Percentiles rank a stretch among this genome's conserved stretches.
Evolutionary conservation across 2,888 invertebrate genomes (phyloP).

Genomic region (Meiosimyza decipiens): DNA sequence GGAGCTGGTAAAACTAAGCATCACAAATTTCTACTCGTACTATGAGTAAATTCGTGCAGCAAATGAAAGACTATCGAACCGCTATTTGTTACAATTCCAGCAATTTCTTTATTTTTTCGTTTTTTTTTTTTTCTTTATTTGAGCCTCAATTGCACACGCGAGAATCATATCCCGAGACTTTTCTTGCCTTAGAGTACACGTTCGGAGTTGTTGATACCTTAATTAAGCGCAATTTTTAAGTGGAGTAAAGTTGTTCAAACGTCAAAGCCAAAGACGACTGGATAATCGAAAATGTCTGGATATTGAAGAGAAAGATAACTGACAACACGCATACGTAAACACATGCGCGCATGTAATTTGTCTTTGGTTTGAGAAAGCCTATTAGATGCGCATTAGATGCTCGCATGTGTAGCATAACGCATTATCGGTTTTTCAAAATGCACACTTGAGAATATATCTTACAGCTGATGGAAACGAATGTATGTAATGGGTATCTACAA

Average conservation of each 20-base stretch:
- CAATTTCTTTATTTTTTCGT: conserved; percentile 11
- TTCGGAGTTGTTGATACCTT: conserved; percentile 24
- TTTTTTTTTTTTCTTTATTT: not conserved
- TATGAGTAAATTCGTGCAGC: too few relatives aligned
- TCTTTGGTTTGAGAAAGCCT: too few relatives aligned
- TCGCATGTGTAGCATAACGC: too few relatives aligned
- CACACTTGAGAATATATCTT: too few relatives aligned
- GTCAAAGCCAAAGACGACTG: not conserved
- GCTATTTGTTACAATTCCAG: conserved; percentile 14
- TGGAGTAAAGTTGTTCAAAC: conserved; percentile 33
- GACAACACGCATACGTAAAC: conserved; percentile 6
- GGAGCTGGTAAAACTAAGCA: too few relatives aligned
- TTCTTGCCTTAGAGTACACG: not conserved
- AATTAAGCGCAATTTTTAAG: conserved; percentile 34
- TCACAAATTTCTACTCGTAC: too few relatives aligned
- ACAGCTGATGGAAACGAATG: too few relatives aligned
- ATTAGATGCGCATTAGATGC: too few relatives aligned
- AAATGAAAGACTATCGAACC: not conserved
- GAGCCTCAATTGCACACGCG: conserved; percentile 12
- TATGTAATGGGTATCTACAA: too few relatives aligned
- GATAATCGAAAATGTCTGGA: too few relatives aligned
- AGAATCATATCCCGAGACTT: not conserved
- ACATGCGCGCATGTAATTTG: not conserved
- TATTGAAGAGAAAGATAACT: not conserved
- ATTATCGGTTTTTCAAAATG: too few relatives aligned